phyloP scores from a whole-genome alignment of 2,797 vertebrate species.

The Rousettus madagascariensis region DNA sequence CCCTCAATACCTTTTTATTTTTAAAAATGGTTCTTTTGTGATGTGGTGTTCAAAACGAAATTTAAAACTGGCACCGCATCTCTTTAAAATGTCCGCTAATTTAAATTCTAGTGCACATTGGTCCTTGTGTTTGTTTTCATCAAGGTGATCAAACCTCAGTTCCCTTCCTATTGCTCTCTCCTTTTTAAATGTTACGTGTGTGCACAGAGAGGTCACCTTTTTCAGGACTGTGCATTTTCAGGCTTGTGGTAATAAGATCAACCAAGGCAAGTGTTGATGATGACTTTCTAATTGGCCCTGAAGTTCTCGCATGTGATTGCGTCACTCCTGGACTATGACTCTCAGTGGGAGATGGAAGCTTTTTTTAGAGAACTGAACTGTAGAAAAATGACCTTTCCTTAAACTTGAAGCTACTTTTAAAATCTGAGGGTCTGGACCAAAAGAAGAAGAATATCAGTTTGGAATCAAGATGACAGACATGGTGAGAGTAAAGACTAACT shows the following conservation, averaged over 20 bases:
- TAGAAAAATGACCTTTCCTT: constrained; percentile 83
- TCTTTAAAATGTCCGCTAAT: constrained; percentile 85
- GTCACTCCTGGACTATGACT: constrained; percentile 86
- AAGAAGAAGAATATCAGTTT: constrained; percentile 71
- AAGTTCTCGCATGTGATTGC: constrained; percentile 82
- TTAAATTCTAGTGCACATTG: constrained; percentile 87
- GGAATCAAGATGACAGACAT: constrained; percentile 74
- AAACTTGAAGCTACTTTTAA: constrained; percentile 83
- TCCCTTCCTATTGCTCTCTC: constrained; percentile 76
- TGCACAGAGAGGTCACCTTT: constrained; percentile 80
- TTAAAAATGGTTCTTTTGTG: constrained; percentile 90
- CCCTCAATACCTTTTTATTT: constrained; percentile 89
- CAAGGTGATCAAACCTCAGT: constrained; percentile 82
- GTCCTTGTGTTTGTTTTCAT: constrained; percentile 85
- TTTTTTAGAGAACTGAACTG: constrained; percentile 84
- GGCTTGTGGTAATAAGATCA: constrained; percentile 81
- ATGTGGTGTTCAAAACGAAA: constrained; percentile 87
- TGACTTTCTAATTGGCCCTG: constrained; percentile 82
- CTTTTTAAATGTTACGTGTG: constrained; percentile 77
- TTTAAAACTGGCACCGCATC: constrained; percentile 85
- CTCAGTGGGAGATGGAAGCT: constrained; percentile 85
- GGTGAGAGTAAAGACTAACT: constrained; percentile 80
- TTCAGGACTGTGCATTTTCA: constrained; percentile 82
- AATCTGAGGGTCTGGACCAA: constrained; percentile 19
- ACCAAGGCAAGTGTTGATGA: constrained; percentile 78